A percentile compares a stretch with the other conserved stretches of the same genome.
Conservation (phyloP, 2,888 invertebrate species). For the Philereme vetulata region DNA sequence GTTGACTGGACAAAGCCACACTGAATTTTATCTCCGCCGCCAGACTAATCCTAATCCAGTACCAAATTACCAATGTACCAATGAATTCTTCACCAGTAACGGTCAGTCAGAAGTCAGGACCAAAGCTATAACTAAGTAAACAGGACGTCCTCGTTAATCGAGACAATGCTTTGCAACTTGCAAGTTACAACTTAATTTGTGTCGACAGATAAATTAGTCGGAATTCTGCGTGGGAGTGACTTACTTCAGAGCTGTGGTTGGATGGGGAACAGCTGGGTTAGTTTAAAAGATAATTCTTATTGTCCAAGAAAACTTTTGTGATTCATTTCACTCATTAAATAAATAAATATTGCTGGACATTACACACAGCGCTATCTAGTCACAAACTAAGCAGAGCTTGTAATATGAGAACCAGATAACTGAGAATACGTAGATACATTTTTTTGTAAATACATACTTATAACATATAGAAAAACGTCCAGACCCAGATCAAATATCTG, state of each 20-base stretch:
- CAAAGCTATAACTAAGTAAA: constrained; percentile 24
- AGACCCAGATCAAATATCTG: too few species aligned
- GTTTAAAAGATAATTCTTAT: neutral
- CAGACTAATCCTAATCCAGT: constrained; percentile 12
- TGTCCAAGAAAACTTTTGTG: neutral
- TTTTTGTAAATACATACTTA: too few species aligned
- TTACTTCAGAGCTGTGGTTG: constrained; percentile 24
- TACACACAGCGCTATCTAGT: too few species aligned
- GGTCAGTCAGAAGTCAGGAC: constrained; percentile 7
- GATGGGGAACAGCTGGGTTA: constrained; percentile 8
- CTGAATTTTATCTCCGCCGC: neutral
- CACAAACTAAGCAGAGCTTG: too few species aligned
- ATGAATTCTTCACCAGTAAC: constrained; percentile 15
- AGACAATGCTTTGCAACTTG: constrained; percentile 42
- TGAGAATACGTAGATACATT: too few species aligned
- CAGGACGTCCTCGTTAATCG: constrained; percentile 51
- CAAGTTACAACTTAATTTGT: constrained; percentile 39
- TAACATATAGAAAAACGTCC: too few species aligned
- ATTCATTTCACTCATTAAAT: neutral
- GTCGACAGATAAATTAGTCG: constrained; percentile 34
- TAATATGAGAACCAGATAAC: too few species aligned
- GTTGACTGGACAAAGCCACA: constrained; percentile 1
- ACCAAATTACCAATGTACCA: constrained; percentile 3
- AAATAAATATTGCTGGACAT: too few species aligned
- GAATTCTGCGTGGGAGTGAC: constrained; percentile 37